phyloP scores from a whole-genome alignment of 2,888 invertebrate genomes.

The Leptopilina drosophilae region DNA sequence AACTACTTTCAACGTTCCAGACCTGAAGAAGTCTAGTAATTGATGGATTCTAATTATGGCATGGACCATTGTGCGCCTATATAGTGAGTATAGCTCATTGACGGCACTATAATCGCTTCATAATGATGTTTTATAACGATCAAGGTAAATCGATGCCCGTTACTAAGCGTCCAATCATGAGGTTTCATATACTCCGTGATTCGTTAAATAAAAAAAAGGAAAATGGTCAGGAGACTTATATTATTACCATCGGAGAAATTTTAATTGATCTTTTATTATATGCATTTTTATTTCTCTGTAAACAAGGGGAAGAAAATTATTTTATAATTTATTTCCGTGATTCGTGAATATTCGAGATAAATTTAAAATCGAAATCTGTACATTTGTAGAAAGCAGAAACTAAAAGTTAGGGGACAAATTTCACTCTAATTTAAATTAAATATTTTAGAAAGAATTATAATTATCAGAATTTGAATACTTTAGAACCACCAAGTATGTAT shows the following conservation, averaged over 20 bases:
- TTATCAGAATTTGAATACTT: constrained; percentile 40
- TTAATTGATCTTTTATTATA: constrained; percentile 14
- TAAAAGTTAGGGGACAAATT: too few relatives aligned
- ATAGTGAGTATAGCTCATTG: constrained; percentile 45
- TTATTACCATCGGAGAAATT: background rate
- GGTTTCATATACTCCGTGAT: constrained; percentile 36
- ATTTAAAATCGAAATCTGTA: too few relatives aligned
- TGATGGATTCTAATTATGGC: constrained; percentile 36
- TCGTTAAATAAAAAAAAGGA: constrained; percentile 1
- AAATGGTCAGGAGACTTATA: background rate
- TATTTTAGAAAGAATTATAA: background rate
- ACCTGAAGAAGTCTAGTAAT: constrained; percentile 32
- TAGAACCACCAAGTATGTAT: constrained; percentile 66
- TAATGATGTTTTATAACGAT: constrained; percentile 56
- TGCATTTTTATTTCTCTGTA: background rate
- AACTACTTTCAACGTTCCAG: constrained; percentile 23
- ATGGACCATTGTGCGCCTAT: constrained; percentile 28
- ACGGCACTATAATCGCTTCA: constrained; percentile 56
- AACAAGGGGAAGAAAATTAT: too few relatives aligned
- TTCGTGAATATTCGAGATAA: too few relatives aligned
- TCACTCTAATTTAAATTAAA: too few relatives aligned
- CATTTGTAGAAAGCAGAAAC: too few relatives aligned
- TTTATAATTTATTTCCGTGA: too few relatives aligned
- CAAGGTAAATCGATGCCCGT: constrained; percentile 44
- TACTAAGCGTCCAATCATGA: constrained; percentile 43